Conservation (phyloP, 2,113 vertebrate species). For the Synodontis membranacea region DNA sequence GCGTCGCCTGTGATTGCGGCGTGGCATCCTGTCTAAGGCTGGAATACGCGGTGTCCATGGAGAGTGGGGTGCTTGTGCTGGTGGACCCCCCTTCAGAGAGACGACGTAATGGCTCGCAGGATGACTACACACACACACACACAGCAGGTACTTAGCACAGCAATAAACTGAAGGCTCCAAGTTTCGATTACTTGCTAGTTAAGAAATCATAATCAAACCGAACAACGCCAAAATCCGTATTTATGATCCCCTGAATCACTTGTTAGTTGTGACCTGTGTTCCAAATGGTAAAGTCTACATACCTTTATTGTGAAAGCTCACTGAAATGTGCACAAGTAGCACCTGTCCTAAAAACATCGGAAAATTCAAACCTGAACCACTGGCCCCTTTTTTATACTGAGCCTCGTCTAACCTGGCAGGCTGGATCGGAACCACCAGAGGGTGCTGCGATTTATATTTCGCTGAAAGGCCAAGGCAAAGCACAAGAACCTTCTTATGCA, state of each 20-base stretch:
- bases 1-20: slow-evolving; percentile 67
- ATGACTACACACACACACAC: slow-evolving; percentile 52
- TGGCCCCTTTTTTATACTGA: background rate
- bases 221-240: background rate
- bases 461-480: background rate
- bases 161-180: background rate
- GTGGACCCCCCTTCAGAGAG: slow-evolving; percentile 78
- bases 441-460: background rate
- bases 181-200: background rate
- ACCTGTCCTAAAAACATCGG: background rate
- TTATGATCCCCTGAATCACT: background rate
- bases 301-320: background rate
- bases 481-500: background rate
- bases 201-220: background rate
- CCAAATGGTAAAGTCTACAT: background rate
- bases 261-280: background rate
- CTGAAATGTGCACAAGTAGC: background rate
- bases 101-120: slow-evolving; percentile 80
- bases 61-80: slow-evolving; percentile 87
- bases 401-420: background rate
- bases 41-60: slow-evolving; percentile 93
- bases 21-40: slow-evolving; percentile 85
- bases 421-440: background rate
- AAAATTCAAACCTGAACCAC: background rate
- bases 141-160: background rate